Evolutionary conservation across 2,888 invertebrate species (phyloP).

Genomic region (Chydorus sphaericus): DNA sequence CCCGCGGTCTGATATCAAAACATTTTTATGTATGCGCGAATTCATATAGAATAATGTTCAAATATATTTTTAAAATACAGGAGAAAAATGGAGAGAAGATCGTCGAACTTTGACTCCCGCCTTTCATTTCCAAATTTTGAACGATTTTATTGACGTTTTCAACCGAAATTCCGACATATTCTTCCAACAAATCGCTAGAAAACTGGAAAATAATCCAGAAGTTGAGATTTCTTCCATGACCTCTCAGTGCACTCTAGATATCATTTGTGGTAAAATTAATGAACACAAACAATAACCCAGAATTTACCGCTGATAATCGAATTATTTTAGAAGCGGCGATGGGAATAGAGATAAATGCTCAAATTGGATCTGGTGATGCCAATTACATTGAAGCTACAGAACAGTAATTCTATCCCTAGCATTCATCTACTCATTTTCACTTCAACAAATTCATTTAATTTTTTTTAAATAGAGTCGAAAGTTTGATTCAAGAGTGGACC

Average conservation of each 20-base stretch:
- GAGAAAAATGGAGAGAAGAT: conserved; percentile 29
- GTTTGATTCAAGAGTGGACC: conserved; percentile 14
- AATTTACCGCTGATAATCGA: no score
- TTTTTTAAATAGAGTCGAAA: conserved; percentile 24
- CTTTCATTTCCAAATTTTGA: conserved; percentile 33
- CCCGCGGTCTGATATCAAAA: not conserved
- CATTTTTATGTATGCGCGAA: no score
- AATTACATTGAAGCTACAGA: conserved; percentile 27
- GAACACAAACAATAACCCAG: no score
- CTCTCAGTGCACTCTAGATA: conserved; percentile 29
- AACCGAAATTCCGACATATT: conserved; percentile 29
- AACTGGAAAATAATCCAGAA: not conserved
- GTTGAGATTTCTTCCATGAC: conserved; percentile 27
- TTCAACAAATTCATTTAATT: conserved; percentile 28
- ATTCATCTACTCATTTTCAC: conserved; percentile 1
- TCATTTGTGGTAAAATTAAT: conserved; percentile 32
- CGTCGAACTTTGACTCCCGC: conserved; percentile 32
- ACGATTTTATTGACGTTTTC: conserved; percentile 32
- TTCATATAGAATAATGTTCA: not conserved
- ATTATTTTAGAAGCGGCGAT: conserved; percentile 35
- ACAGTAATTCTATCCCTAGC: no score
- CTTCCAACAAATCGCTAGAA: conserved; percentile 23
- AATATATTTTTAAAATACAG: conserved; percentile 21
- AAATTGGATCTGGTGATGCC: conserved; percentile 22
- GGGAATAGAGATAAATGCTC: conserved; percentile 27